Evolutionary conservation across 1,140 invertebrate species (phyloP), one percentile per base, ranked within the genome.

Genomic region (Homalodisca vitripennis): DNA sequence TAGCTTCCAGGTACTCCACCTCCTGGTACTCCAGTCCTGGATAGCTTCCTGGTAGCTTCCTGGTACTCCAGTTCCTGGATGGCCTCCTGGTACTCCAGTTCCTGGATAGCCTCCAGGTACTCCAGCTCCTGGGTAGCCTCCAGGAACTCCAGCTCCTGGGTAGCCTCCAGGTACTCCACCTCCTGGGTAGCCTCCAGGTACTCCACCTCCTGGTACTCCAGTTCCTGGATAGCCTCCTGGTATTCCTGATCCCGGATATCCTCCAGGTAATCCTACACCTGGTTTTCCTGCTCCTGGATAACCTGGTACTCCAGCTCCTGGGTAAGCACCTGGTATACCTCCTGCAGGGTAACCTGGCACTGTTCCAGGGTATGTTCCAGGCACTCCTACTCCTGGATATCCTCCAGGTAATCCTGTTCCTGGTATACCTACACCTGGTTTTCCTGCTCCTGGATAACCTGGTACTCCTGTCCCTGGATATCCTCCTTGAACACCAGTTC

Each of bases 321-420:
- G 68, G 24, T 68, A 66, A 67, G 29, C 31, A 48, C 60, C 31
- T 17, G 41, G 29, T 24, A 27, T 48, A 22, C 26, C 70, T 47
- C 60, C 55, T 57, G 62, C 63, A 55, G 48, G 66, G 46, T 41
- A 53, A 68, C 65, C 70, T 41, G n/a, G n/a, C 57, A 65, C 67
- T 73, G 72, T n/a, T n/a, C n/a, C n/a, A n/a, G n/a, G n/a, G n/a
- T n/a, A n/a, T n/a, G n/a, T n/a, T n/a, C n/a, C 62, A 65, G 63
- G 53, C 30, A 55, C 51, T 22, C 47, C 67, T 63, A 48, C 46
- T 32, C 68, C 71, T 27, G 69, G 70, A 46, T 71, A 65, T 47
- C 34, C 55, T 32, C 65, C 57, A n/a, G 66, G 64, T 68, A 29
- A 30, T 71, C 68, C 68, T 66, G 47, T 66, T 63, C 66, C 70